Percentiles rank a stretch among this genome's conserved stretches.
These are phyloP conservation scores for Nemotelus nigrinus DNA, from an alignment of 2,888 invertebrate species.

Conservation along the genomic window DNA sequence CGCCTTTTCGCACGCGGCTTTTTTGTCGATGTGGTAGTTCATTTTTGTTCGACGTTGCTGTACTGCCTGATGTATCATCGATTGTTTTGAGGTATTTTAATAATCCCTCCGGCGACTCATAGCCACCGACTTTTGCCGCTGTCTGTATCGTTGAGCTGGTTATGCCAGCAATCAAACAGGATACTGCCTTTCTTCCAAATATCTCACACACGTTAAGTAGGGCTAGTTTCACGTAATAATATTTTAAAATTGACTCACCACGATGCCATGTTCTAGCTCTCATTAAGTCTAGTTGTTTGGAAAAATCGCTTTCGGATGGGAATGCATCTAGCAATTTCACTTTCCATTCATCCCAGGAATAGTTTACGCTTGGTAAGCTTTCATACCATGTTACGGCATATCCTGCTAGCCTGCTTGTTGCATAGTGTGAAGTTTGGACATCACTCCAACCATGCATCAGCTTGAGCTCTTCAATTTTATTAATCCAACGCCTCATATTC, in stretches of 20 bases:
- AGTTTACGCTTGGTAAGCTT: slow-evolving; percentile 39
- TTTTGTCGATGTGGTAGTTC: too few relatives aligned
- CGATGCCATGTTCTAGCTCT: slow-evolving; percentile 1
- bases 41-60: background rate
- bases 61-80: background rate
- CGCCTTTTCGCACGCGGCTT: too few relatives aligned
- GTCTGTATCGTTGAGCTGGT: slow-evolving; percentile 33
- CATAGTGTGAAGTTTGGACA: slow-evolving; percentile 36
- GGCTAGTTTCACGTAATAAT: slow-evolving; percentile 46
- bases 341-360: slow-evolving; percentile 46
- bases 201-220: slow-evolving; percentile 42
- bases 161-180: slow-evolving; percentile 46
- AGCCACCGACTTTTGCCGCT: slow-evolving; percentile 43
- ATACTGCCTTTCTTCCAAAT: slow-evolving; percentile 30
- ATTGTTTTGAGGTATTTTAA: slow-evolving; percentile 46
- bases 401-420: slow-evolving; percentile 36
- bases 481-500: slow-evolving; percentile 33
- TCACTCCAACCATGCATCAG: slow-evolving; percentile 45
- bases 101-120: slow-evolving; percentile 42
- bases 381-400: slow-evolving; percentile 43
- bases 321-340: slow-evolving; percentile 44
- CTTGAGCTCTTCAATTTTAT: slow-evolving; percentile 44
- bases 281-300: slow-evolving; percentile 22
- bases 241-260: slow-evolving; percentile 41
- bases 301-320: slow-evolving; percentile 36